Evolutionary conservation across 2,888 invertebrate species (phyloP).

Genomic region (Xylota sylvarum): DNA sequence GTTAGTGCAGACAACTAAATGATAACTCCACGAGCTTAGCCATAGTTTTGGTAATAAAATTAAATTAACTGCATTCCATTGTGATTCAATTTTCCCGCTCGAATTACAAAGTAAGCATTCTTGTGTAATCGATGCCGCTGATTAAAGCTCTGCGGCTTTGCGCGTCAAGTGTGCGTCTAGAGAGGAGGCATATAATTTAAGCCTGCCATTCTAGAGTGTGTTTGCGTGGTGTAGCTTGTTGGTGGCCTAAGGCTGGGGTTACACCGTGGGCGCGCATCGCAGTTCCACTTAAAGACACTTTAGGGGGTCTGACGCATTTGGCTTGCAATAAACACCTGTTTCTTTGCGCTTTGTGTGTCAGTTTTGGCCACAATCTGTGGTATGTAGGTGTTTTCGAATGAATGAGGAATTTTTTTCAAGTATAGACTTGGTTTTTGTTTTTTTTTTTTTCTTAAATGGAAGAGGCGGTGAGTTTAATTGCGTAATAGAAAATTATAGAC

Average conservation of each 20-base stretch:
- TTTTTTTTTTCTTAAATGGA: background rate
- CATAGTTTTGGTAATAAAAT: constrained; percentile 47
- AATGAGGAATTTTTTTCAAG: constrained; percentile 49
- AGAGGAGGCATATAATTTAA: constrained; percentile 3
- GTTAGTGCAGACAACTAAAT: constrained; percentile 31
- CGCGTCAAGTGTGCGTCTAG: constrained; percentile 33
- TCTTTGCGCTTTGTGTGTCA: background rate
- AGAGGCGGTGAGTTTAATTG: constrained; percentile 53
- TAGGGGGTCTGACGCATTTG: constrained; percentile 62
- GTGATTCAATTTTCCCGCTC: constrained; percentile 39
- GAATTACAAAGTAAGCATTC: constrained; percentile 46
- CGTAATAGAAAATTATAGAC: constrained; percentile 42
- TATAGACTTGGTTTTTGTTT: constrained; percentile 44
- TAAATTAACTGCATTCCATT: constrained; percentile 64
- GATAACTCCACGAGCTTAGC: background rate
- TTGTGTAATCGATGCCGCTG: constrained; percentile 64
- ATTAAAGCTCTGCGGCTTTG: constrained; percentile 35
- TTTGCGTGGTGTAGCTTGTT: constrained; percentile 5
- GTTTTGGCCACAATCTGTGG: constrained; percentile 59
- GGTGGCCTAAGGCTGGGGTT: constrained; percentile 50
- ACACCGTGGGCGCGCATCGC: constrained; percentile 67
- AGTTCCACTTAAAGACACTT: constrained; percentile 18
- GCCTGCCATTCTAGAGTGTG: background rate
- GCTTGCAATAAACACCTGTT: constrained; percentile 57
- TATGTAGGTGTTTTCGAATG: constrained; percentile 60